Base-by-base conservation (phyloP, 2,888 invertebrate genomes). In the Drosophila falleni region DNA sequence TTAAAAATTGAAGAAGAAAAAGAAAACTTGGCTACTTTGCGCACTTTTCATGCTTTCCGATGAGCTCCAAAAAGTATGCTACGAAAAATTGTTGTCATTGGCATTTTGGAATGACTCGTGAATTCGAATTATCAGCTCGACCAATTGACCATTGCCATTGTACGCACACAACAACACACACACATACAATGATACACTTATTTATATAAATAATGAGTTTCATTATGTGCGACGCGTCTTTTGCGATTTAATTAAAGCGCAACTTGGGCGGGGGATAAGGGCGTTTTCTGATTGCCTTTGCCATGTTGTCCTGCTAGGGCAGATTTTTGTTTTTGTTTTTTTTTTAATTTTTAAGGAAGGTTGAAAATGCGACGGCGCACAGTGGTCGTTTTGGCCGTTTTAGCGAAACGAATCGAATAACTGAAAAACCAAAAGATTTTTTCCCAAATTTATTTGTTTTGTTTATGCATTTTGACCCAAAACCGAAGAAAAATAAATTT, bases 211-310 rank as follows among this genome's bases (percentile, higher is more conserved):
- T 80, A 73, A 84, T 87, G 89, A 78, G 81, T 74, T 85, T 87
- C 88, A 81, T 84, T 84, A 84, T 87, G 87, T 61, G 69, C 64
- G 68, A 51, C 74, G 85, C 75, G 85, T 87, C 71, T 88, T 87
- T 85, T 75, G 80, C 76, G 82, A 81, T 89, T 84, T 84, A 89
- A 84, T 84, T 84, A 84, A 84, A 74, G 86, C 68, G 31, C 58
- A 68, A 65, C 47, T 68, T 66, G 49, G 31, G 35, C 19, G 35
- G n/a, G 2, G 23, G n/a, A n/a, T n/a, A 19, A 11, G 51, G 5
- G 8, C 13, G 33, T 9, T 15, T 6, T 8, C 35, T 58, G 58
- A 60, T 31, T 50, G 49, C 59, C 50, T 37, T 39, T 16, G 15
- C 16, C 53, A 16, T 26, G 23, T 29, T 26, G n/a, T 33, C 13